Conservation (phyloP, 2,113 vertebrate species). For the Panthera leo region DNA sequence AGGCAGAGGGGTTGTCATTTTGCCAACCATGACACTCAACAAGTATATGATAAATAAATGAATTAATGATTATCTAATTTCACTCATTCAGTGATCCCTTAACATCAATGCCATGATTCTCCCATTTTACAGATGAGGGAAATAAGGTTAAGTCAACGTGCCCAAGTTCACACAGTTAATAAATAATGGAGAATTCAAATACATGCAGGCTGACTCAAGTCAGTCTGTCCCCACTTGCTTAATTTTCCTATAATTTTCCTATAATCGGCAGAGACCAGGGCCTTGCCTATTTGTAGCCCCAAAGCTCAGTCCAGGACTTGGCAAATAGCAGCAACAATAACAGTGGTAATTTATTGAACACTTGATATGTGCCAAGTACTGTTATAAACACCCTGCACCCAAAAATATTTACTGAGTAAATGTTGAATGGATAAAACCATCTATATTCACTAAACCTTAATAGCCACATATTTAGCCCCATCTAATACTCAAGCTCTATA, state of each 20-base stretch:
- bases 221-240: not conserved
- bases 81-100: not conserved
- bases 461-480: conserved; percentile 18
- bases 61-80: not conserved
- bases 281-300: not conserved
- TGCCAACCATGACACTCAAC: not conserved
- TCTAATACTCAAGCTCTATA: conserved; percentile 23
- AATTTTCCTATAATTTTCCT: not conserved
- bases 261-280: not conserved
- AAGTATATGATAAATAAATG: not conserved
- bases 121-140: not conserved
- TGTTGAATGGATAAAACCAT: not conserved
- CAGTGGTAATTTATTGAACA: not conserved
- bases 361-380: not conserved
- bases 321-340: not conserved
- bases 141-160: not conserved
- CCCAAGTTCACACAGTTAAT: not conserved
- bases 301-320: not conserved
- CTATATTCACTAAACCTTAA: conserved; percentile 22
- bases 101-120: not conserved
- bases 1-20: not conserved
- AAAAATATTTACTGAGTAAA: not conserved
- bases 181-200: not conserved
- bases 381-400: not conserved
- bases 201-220: not conserved